Base-by-base conservation (phyloP, 2,113 vertebrate species). In the Tricholaema leucomelas region DNA sequence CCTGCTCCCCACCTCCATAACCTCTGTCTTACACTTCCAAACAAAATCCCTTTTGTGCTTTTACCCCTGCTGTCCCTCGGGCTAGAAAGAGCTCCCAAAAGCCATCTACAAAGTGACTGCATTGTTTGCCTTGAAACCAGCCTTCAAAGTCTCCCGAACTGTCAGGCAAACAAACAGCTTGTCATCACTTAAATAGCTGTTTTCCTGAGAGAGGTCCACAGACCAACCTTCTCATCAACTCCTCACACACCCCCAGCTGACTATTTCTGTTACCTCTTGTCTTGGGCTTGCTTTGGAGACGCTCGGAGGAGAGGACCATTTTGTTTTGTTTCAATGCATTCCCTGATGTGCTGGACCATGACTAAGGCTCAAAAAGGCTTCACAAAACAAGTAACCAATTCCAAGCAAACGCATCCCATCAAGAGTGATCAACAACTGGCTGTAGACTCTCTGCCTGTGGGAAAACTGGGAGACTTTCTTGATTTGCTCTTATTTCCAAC, bases 101-200 rank as follows among this genome's bases (percentile, higher is more conserved):
- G 20, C 33, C 63, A 76, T 40, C 82, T 74, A 56, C 82, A 85
- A 83, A 94, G 78, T 28, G 33, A 87, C 72, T 74, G 90, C 60
- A 5, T 15, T 80, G 71, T 90, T 87, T 93, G 91, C 44, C 79
- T 64, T 65, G 75, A 56, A 82, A 56, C 33, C 50, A 64, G 59
- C 72, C 86, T 92, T 87, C 90, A 85, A 88, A 90, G 90, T 25
- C 60, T 40, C 28, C 82, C 3, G 1, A 73, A 38, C 12, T 5
- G 1, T 18, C 72, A 15, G 2, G 60, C 94, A 91, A 94, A 92
- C 70, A 91, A 95, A 82, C 90, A 93, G 79, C 42, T 73, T 85
- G 75, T 85, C 85, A 77, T 94, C 92, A 77, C 91, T 50, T 36
- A 9, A 83, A 66, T 17, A 63, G 46, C 69, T 80, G 50, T n/a